Evolutionary conservation across 2,797 vertebrate species (phyloP).

Genomic region (Gymnocypris eckloni): DNA sequence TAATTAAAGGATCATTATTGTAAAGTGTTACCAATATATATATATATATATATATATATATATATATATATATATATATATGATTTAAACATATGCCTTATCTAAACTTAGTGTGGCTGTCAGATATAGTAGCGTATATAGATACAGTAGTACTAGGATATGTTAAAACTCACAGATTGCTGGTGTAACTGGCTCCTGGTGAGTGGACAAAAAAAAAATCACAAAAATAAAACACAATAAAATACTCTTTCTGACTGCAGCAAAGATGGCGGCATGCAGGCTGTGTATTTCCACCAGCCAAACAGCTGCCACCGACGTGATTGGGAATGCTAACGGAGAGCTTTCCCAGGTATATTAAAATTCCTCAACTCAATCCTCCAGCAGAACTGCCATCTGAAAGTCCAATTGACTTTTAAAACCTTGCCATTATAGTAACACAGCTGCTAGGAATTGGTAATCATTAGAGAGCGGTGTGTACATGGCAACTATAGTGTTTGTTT

Average conservation of each 20-base stretch:
- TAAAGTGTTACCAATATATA: no score
- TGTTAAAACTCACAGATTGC: not conserved
- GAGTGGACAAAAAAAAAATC: not conserved
- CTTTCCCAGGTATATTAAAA: constrained; percentile 9
- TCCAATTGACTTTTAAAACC: constrained; percentile 22
- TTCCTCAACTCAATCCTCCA: not conserved
- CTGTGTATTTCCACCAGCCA: not conserved
- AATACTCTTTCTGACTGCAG: not conserved
- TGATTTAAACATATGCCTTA: not conserved
- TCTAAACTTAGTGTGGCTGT: not conserved
- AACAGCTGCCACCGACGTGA: not conserved
- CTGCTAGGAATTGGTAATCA: constrained; percentile 19
- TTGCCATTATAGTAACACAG: constrained; percentile 19
- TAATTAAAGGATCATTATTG: no score
- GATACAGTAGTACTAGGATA: not conserved
- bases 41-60: no score
- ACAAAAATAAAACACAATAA: no score
- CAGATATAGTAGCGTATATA: not conserved
- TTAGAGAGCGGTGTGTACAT: not conserved
- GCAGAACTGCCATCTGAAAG: constrained; percentile 4
- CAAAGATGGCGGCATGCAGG: not conserved
- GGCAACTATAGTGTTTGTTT: not conserved
- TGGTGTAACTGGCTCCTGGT: not conserved
- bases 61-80: no score
- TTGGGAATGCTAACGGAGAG: not conserved